Percentiles rank a stretch among this genome's conserved stretches.
Conservation (phyloP, 2,888 invertebrate genomes). For the Xestobium rufovillosum region DNA sequence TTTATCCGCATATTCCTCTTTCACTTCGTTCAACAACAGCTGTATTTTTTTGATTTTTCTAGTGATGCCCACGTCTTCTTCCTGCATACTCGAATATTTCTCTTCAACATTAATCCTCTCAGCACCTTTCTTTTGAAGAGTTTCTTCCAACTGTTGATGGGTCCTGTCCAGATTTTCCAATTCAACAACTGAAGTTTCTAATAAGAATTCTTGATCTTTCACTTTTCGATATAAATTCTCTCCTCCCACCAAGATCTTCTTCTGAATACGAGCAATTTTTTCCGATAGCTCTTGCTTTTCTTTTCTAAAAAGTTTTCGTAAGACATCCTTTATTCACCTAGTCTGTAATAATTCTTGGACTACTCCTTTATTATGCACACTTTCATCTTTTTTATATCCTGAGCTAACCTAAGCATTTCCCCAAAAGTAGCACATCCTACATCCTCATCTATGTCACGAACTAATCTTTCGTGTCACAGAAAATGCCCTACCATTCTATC, state of each 20-base stretch:
- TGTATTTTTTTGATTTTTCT: conserved; percentile 88
- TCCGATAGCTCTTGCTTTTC: conserved; percentile 79
- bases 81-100: conserved; percentile 88
- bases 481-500: too few species aligned
- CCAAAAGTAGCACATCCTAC: too few species aligned
- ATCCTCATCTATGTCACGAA: too few species aligned
- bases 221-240: conserved; percentile 97
- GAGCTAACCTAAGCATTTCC: too few species aligned
- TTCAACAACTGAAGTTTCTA: conserved; percentile 82
- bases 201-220: conserved; percentile 80
- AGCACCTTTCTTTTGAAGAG: conserved; percentile 83
- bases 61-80: conserved; percentile 87
- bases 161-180: conserved; percentile 69
- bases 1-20: conserved; percentile 76
- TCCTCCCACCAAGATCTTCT: conserved; percentile 94
- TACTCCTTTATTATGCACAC: too few species aligned
- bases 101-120: conserved; percentile 92
- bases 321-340: too few species aligned
- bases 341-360: too few species aligned
- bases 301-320: conserved; percentile 43
- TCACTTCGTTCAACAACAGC: conserved; percentile 76
- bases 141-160: conserved; percentile 73
- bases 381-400: too few species aligned
- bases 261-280: conserved; percentile 84
- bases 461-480: too few species aligned